Conservation (phyloP, 2,888 invertebrate species). For the Cephus spinipes region DNA sequence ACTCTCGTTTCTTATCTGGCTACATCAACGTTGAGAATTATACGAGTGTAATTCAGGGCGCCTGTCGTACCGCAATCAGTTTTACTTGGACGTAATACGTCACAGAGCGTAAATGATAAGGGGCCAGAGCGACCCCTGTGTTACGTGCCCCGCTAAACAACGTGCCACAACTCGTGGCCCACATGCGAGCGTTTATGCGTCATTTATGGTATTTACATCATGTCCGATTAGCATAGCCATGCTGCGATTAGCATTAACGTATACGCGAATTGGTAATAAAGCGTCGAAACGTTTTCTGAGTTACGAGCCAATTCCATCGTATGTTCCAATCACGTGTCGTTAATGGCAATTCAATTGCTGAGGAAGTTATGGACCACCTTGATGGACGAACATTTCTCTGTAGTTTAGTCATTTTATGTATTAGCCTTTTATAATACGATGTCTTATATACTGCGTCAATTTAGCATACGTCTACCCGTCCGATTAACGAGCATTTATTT, state of each 20-base stretch:
- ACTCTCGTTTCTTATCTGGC: background rate
- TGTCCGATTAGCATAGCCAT: conserved; percentile 19
- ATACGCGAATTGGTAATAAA: conserved; percentile 19
- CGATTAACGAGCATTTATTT: background rate
- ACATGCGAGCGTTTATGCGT: conserved; percentile 35
- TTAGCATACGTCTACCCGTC: background rate
- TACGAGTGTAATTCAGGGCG: background rate
- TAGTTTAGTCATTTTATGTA: background rate
- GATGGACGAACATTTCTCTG: background rate
- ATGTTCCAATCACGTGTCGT: background rate
- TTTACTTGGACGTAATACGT: background rate
- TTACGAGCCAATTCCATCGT: background rate
- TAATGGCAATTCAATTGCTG: background rate
- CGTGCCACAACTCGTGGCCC: conserved; percentile 19
- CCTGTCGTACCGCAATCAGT: background rate
- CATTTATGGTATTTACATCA: conserved; percentile 33
- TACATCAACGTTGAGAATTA: background rate
- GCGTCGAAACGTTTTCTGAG: conserved; percentile 3
- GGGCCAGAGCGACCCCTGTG: background rate
- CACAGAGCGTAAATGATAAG: background rate
- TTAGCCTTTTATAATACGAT: background rate
- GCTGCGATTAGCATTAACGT: conserved; percentile 21
- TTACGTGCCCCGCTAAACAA: conserved; percentile 1
- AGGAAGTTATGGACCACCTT: background rate
- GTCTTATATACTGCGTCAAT: background rate